These are phyloP conservation scores for Syritta pipiens DNA, from an alignment of 2,888 invertebrate genomes.

Conservation along the genomic window DNA sequence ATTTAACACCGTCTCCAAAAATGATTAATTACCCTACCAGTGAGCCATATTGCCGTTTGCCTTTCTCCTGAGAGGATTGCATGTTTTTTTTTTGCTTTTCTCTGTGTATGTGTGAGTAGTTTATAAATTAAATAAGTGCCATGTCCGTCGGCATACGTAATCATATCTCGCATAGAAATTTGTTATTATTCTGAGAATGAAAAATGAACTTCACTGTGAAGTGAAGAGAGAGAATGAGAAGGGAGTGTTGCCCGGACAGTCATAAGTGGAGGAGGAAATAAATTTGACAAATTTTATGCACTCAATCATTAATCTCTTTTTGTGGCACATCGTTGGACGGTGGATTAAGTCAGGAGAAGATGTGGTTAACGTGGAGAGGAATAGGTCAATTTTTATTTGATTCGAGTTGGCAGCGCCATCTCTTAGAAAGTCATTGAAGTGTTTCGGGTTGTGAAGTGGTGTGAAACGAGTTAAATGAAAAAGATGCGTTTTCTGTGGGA, in stretches of 20 bases:
- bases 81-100: slow-evolving; percentile 10
- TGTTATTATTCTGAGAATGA: slow-evolving; percentile 68
- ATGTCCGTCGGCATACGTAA: slow-evolving; percentile 64
- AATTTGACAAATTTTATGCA: slow-evolving; percentile 71
- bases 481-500: no score
- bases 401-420: no score
- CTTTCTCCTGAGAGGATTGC: slow-evolving; percentile 61
- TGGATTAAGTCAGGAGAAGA: no score
- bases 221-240: slow-evolving; percentile 22
- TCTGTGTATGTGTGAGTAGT: slow-evolving; percentile 36
- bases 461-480: no score
- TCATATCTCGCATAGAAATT: slow-evolving; percentile 62
- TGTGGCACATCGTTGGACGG: background rate
- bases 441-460: no score
- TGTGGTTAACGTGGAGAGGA: no score
- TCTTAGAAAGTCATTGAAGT: no score
- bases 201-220: slow-evolving; percentile 71
- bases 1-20: slow-evolving; percentile 60
- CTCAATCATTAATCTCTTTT: slow-evolving; percentile 55
- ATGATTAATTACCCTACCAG: slow-evolving; percentile 65
- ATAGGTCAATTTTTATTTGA: no score
- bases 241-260: slow-evolving; percentile 33
- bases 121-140: slow-evolving; percentile 68
- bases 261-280: slow-evolving; percentile 69
- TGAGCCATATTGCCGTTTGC: slow-evolving; percentile 71